Conservation (phyloP, 2,113 vertebrate species). For the Triplophysa dalaica region DNA sequence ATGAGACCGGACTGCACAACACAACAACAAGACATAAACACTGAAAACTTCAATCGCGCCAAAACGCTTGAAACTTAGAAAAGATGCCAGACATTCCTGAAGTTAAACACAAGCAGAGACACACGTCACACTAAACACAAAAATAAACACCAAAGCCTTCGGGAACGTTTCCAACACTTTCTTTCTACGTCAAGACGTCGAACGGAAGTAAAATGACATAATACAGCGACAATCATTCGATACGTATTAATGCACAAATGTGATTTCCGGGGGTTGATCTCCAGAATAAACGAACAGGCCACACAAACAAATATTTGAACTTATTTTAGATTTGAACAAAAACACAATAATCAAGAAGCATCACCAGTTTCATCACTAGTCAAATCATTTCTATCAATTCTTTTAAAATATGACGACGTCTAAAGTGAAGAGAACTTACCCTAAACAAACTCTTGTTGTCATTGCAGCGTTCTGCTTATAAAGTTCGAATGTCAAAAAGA, state of each 20-base stretch:
- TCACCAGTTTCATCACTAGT: not conserved
- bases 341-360: no score
- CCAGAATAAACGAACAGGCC: no score
- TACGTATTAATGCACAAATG: not conserved
- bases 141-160: not conserved
- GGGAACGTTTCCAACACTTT: not conserved
- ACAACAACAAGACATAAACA: slow-evolving; percentile 49
- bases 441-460: slow-evolving; percentile 73
- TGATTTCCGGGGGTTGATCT: not conserved
- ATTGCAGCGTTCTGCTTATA: slow-evolving; percentile 79
- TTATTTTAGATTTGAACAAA: not conserved
- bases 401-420: no score
- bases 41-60: slow-evolving; percentile 40
- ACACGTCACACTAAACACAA: not conserved
- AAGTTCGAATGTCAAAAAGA: slow-evolving; percentile 49
- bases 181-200: not conserved
- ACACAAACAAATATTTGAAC: no score
- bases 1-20: slow-evolving; percentile 81
- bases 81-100: slow-evolving; percentile 3
- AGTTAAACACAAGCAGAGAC: not conserved
- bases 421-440: slow-evolving; percentile 68
- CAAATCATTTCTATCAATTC: not conserved
- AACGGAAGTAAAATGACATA: not conserved
- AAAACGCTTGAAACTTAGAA: not conserved
- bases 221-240: not conserved